A percentile compares a stretch with the other conserved stretches of the same genome.
Conservation (phyloP, 2,888 invertebrate genomes). For the Tenthredo notha region DNA sequence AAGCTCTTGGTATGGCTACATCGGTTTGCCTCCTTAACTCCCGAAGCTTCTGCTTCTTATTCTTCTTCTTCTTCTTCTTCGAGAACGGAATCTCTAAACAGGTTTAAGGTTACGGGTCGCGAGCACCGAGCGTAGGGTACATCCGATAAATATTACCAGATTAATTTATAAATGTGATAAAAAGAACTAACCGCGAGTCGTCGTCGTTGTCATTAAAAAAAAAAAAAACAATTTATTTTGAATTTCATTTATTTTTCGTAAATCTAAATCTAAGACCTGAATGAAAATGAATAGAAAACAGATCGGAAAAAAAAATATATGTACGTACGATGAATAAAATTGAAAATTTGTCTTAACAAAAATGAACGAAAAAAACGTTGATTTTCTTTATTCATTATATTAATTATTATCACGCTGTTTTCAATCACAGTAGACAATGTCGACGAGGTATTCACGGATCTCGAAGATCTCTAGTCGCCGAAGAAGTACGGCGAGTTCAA, state of each 20-base stretch:
- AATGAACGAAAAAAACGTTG: no score
- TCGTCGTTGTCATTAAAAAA: no score
- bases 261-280: no score
- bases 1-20: background rate
- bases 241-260: background rate
- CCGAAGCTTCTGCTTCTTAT: background rate
- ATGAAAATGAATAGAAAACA: no score
- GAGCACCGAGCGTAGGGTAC: conserved; percentile 34
- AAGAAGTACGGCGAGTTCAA: conserved; percentile 91
- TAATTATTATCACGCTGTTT: background rate
- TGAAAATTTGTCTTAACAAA: no score
- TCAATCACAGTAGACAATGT: conserved; percentile 71
- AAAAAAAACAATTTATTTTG: no score
- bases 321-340: no score
- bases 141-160: conserved; percentile 43
- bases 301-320: no score
- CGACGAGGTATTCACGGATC: conserved; percentile 72
- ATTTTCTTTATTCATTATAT: no score
- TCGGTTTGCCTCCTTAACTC: background rate
- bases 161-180: conserved; percentile 34
- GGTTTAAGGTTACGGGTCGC: conserved; percentile 49
- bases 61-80: conserved; percentile 22
- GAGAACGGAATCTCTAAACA: conserved; percentile 48
- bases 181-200: background rate
- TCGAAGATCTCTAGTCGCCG: conserved; percentile 84